Base-by-base conservation (phyloP, 2,113 vertebrate species). In the Hirundichthys speculiger region DNA sequence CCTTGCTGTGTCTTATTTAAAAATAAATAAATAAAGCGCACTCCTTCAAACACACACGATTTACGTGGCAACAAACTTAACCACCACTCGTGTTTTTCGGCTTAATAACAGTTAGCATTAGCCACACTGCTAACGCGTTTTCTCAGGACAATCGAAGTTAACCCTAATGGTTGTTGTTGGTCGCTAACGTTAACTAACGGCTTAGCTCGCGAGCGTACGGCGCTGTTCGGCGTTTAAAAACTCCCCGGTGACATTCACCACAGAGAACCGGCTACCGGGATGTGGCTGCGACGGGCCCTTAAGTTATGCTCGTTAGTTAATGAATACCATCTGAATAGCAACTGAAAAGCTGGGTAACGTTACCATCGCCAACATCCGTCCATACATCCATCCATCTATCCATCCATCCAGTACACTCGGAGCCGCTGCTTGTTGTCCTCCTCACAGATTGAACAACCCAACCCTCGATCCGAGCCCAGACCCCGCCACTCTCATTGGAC, bases 341-440 rank as follows among this genome's bases (percentile, higher is more conserved):
- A 57, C 16, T 47, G 46, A 58, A 73, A 56, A 69, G 54, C 48
- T 58, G 47, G 56, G 67, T 54, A 79, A 82, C 75, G 22, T 85
- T 88, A 89, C 86, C 86, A 75, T 88, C 66, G 55, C 79, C 75
- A 30, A 41, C 68, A 74, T 75, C 53, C 82, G 65, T 83, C 77
- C 75, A 75, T 34, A 1, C 30, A 3, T 34, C 30, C 30, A 34
- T 34, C 5, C 30, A 34, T 80, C 78, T 82, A 69, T 74, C 56
- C 85, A 69, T 83, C 80, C 78, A 74, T 85, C 78, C 86, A 73
- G 79, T 75, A 20, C 78, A 64, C 73, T 73, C 65, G 2, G 70
- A 45, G 61, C 50, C 19, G 66, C 79, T 67, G 83, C 34, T 89
- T 89, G 89, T 89, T 91, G 89, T 91, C 84, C 85, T 84, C 84